Conservation (phyloP, 2,797 vertebrate genomes). For the Apogon talboti region DNA sequence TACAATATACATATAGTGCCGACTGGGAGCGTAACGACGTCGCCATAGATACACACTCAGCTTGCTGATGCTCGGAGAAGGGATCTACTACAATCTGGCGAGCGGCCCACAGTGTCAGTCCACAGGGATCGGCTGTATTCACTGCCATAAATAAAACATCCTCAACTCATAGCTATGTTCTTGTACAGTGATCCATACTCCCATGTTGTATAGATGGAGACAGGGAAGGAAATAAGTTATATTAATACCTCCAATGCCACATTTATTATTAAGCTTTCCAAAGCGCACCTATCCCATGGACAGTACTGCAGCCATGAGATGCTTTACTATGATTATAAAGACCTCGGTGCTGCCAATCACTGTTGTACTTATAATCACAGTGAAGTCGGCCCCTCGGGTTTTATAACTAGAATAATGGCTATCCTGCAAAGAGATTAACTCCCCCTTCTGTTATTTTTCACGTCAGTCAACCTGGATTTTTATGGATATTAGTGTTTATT, state of each 20-base stretch:
- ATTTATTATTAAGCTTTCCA: slow-evolving; percentile 11
- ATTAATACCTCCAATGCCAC: background rate
- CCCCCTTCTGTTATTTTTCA: slow-evolving; percentile 34
- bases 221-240: background rate
- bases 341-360: slow-evolving; percentile 52
- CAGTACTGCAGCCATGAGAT: slow-evolving; percentile 9
- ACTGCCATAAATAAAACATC: slow-evolving; percentile 64
- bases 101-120: slow-evolving; percentile 47
- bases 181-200: slow-evolving; percentile 40
- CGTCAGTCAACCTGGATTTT: too few species aligned
- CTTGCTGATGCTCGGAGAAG: slow-evolving; percentile 18
- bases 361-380: slow-evolving; percentile 62
- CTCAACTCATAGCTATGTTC: slow-evolving; percentile 30
- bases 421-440: slow-evolving; percentile 39
- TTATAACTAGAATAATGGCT: slow-evolving; percentile 58
- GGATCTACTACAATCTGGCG: slow-evolving; percentile 65
- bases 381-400: slow-evolving; percentile 46
- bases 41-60: background rate
- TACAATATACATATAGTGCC: background rate
- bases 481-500: background rate
- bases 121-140: slow-evolving; percentile 44
- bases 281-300: slow-evolving; percentile 1
- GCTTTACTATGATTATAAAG: slow-evolving; percentile 46
- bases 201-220: slow-evolving; percentile 15
- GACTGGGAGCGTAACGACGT: background rate